Conservation (phyloP, 2,797 vertebrate genomes). For the Notamacropus eugenii region DNA sequence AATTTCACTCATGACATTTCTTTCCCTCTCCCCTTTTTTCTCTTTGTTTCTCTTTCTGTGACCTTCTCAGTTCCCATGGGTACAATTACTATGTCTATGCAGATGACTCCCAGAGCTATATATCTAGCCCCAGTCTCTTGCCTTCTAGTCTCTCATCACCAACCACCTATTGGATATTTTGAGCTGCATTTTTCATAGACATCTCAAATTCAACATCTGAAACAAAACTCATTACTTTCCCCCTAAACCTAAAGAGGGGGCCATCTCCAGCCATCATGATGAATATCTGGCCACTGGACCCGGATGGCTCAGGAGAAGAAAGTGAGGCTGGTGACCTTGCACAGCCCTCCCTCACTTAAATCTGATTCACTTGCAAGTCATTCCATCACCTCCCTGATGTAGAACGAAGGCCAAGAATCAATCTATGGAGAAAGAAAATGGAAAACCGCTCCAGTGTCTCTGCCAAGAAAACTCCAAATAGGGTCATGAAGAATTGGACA, state of each 20-base stretch:
- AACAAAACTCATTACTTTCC: background rate
- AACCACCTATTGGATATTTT: background rate
- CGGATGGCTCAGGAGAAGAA: no score
- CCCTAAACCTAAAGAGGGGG: background rate
- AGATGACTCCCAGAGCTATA: background rate
- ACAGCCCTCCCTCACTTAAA: no score
- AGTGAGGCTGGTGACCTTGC: no score
- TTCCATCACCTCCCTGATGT: no score
- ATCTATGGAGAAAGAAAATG: background rate
- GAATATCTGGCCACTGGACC: no score
- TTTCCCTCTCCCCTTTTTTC: background rate
- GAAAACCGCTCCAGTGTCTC: background rate
- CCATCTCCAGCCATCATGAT: no score
- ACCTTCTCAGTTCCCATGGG: background rate
- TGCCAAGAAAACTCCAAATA: background rate
- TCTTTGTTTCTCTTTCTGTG: background rate
- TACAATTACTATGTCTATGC: background rate
- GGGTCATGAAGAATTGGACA: background rate
- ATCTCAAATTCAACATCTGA: background rate
- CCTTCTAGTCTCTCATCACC: background rate
- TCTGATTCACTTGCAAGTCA: no score
- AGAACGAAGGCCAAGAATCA: no score
- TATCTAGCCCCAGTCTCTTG: background rate
- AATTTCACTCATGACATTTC: background rate
- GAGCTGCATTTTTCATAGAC: background rate